Conservation (phyloP, 2,888 invertebrate genomes). For the Tryphoninae sp. region DNA sequence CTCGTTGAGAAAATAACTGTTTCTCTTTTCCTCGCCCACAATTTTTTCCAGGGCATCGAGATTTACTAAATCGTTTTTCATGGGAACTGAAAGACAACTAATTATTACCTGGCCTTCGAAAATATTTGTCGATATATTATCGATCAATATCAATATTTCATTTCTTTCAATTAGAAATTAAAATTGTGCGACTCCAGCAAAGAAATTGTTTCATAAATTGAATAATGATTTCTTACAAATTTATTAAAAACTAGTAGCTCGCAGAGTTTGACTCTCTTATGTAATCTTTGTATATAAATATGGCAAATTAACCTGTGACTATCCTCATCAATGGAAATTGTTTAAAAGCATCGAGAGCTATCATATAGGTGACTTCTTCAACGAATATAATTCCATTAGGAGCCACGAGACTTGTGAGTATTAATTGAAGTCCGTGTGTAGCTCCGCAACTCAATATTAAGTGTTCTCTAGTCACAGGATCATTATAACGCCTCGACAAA, state of each 20-base stretch:
- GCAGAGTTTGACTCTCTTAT: background rate
- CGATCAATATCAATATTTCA: no score
- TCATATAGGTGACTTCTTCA: slow-evolving; percentile 86
- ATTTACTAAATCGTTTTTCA: slow-evolving; percentile 83
- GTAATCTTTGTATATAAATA: background rate
- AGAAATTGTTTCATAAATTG: background rate
- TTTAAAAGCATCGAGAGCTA: slow-evolving; percentile 83
- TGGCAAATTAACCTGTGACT: slow-evolving; percentile 79
- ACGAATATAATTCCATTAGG: slow-evolving; percentile 84
- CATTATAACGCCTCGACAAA: slow-evolving; percentile 81
- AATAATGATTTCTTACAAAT: background rate
- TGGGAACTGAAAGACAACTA: slow-evolving; percentile 80
- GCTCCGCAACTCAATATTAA: slow-evolving; percentile 85
- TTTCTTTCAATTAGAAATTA: background rate
- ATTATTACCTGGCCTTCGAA: background rate
- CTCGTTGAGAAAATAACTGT: slow-evolving; percentile 68
- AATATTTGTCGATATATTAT: no score
- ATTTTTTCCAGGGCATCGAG: slow-evolving; percentile 81
- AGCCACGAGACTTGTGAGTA: slow-evolving; percentile 83
- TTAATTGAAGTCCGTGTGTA: slow-evolving; percentile 84
- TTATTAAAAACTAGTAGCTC: background rate
- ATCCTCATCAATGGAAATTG: slow-evolving; percentile 83
- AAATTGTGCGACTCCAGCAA: background rate
- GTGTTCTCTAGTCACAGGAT: slow-evolving; percentile 81
- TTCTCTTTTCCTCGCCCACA: slow-evolving; percentile 76